Base-by-base conservation (phyloP, 2,888 invertebrate species). In the Hirudinaria manillensis region DNA sequence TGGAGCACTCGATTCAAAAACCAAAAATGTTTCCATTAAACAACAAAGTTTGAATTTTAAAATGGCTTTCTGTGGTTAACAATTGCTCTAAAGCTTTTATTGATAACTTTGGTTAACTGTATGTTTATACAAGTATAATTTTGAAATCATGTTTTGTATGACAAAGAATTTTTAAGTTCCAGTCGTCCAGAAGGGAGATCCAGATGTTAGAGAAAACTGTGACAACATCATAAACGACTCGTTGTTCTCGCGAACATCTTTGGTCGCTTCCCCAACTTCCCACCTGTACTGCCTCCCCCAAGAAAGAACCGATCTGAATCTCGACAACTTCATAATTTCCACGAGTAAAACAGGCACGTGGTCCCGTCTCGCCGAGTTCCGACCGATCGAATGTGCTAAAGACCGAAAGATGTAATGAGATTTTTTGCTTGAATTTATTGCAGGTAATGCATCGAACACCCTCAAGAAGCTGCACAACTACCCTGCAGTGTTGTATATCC, bases 401-500 rank as follows among this genome's bases (percentile, higher is more conserved):
- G 10, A 10, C 38, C 10, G 45, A 45, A 16, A 6, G 45, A 45
- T 2, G 45, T 16, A 45, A 45, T 6, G 3, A 56, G 56, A 2
- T 13, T 13, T n/a, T 61, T 61, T 61, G 24, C 1, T 61, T 61
- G 61, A 61, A 27, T 61, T 61, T 29, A 1, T 7, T 6, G 29
- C 61, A 61, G 61, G 36, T 13, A 68, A 7, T 36, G 68, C 68
- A 10, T 2, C 68, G 10, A 24, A 21, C 34, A 68, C 68, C 3
- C 68, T 68, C 16, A 68, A 68, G 32, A 68, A 68, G 16, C 32
- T 32, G 32, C 68, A 68, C 68, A 32, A 68, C n/a, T 68, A 68
- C 21, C 68, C 68, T 6, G 68, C 76, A 78, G 83, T 83, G 74
- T 79, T 80, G 24, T 78, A 85, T 77, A 81, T 85, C 10, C 86